A percentile compares a stretch with the other conserved stretches of the same genome.
Conservation (phyloP, 1,140 invertebrate genomes). For the Hestina assimilis region DNA sequence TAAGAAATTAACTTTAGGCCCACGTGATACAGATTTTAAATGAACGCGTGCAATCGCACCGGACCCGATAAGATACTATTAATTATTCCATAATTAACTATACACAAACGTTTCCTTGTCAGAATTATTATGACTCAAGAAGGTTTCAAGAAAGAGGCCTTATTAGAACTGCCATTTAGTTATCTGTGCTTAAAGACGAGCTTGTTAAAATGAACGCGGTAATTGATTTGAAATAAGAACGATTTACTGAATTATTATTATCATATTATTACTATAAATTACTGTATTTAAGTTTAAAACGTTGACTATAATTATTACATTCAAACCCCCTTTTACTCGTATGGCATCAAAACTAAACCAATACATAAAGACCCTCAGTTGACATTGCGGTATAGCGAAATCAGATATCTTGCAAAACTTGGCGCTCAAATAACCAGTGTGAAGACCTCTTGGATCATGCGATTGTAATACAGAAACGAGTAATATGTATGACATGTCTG, state of each 20-base stretch:
- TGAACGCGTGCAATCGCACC: constrained; percentile 1
- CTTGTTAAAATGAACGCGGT: neutral
- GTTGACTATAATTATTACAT: neutral
- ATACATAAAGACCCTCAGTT: constrained; percentile 11
- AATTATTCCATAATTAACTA: neutral
- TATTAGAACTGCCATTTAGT: neutral
- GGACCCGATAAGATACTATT: constrained; percentile 1
- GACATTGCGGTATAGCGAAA: constrained; percentile 16
- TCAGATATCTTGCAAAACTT: constrained; percentile 27
- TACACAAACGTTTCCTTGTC: neutral
- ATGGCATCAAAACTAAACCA: neutral
- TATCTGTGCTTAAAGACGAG: neutral
- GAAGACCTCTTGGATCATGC: constrained; percentile 11
- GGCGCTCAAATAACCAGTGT: constrained; percentile 22
- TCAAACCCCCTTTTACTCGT: neutral
- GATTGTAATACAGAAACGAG: neutral
- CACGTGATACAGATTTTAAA: constrained; percentile 2
- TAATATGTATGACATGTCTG: neutral
- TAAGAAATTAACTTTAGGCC: neutral
- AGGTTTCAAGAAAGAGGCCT: neutral
- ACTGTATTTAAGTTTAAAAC: too few relatives aligned
- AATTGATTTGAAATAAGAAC: constrained; percentile 2
- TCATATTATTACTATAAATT: too few relatives aligned
- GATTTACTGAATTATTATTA: neutral
- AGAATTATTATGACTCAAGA: neutral